Percentiles rank a stretch among this genome's conserved stretches.
These are phyloP conservation scores for Clavelina lepadiformis DNA, from an alignment of 23 tunicate species.

Conservation along the genomic window DNA sequence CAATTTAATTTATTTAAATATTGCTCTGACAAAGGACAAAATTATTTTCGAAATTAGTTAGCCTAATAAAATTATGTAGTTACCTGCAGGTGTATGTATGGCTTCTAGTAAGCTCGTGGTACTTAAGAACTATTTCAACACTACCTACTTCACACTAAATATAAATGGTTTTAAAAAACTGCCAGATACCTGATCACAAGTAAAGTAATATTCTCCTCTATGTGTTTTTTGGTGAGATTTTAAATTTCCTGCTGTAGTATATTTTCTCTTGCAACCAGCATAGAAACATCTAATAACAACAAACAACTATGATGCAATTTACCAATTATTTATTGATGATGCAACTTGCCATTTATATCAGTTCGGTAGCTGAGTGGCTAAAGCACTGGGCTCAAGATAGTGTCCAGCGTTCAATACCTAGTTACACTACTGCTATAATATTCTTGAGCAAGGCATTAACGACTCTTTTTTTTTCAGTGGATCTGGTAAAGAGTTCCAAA, in stretches of 20 bases:
- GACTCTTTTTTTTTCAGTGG: no score
- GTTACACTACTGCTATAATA: no score
- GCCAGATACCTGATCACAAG: constrained; percentile 49
- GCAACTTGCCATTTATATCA: no score
- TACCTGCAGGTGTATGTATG: no score
- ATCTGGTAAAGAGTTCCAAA: no score
- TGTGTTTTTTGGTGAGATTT: constrained; percentile 95
- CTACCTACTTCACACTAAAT: no score
- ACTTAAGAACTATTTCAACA: neutral
- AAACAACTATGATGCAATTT: neutral
- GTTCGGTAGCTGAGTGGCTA: no score
- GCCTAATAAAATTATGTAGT: neutral
- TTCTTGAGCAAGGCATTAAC: no score
- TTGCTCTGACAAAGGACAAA: no score
- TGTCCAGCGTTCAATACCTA: no score
- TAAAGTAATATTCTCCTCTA: constrained; percentile 85
- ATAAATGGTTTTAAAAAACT: neutral
- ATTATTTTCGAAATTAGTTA: neutral
- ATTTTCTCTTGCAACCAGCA: constrained; percentile 65
- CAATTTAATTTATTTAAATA: no score
- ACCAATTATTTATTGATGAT: neutral
- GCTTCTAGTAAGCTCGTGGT: neutral
- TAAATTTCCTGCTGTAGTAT: constrained; percentile 89
- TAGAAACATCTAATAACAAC: constrained; percentile 45
- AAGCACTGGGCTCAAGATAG: no score